Evolutionary conservation across 1,140 invertebrate genomes (phyloP).

Genomic region (Meloidogyne hapla): DNA sequence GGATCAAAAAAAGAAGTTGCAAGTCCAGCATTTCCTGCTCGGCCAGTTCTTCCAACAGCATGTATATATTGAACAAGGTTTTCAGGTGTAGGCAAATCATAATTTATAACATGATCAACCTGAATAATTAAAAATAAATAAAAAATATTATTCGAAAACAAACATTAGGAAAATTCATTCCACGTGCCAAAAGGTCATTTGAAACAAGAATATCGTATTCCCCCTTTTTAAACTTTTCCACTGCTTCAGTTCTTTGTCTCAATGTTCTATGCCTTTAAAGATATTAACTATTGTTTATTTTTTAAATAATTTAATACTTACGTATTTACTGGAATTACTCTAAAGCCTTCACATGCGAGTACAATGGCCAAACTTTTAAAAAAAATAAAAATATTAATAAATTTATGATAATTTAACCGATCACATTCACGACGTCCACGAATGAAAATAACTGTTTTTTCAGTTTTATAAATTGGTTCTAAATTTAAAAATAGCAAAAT

Average conservation of each 20-base stretch:
- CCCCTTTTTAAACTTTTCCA: constrained; percentile 19
- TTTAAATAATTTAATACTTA: neutral
- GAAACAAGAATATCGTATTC: constrained; percentile 36
- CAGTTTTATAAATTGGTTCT: constrained; percentile 23
- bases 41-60: constrained; percentile 32
- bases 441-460: constrained; percentile 38
- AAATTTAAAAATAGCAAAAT: constrained; percentile 8
- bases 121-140: neutral
- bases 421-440: constrained; percentile 25
- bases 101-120: constrained; percentile 39
- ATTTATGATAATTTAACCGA: neutral
- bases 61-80: constrained; percentile 31
- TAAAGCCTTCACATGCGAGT: constrained; percentile 10
- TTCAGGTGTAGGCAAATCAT: constrained; percentile 29
- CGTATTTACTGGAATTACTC: constrained; percentile 23
- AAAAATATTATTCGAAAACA: neutral
- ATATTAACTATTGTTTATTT: neutral
- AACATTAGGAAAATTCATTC: constrained; percentile 34
- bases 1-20: constrained; percentile 36
- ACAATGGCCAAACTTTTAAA: constrained; percentile 21
- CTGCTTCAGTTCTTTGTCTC: constrained; percentile 30
- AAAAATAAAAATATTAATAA: neutral
- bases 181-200: constrained; percentile 36
- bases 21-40: constrained; percentile 30
- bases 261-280: constrained; percentile 35